Base-by-base conservation (phyloP, 2,113 vertebrate species). In the Xenopus borealis region DNA sequence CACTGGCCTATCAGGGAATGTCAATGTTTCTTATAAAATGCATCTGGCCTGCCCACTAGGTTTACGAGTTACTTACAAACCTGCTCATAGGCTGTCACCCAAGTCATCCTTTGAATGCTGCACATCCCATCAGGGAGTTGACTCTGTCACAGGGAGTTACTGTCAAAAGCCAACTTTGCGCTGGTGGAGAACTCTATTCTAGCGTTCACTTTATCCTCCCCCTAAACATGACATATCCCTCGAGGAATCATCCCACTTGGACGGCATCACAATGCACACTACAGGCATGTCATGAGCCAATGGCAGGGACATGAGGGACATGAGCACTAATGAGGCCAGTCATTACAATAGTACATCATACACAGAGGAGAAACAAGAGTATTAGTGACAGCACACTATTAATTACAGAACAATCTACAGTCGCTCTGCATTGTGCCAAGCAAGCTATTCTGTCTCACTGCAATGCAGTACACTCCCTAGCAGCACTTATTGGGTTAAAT, bases 101-200 rank as follows among this genome's bases (percentile, higher is more conserved):
- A 14, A 33, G 7, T 64, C 14, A 10, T 12, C n/a, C 10, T 46
- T 18, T 19, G 10, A 3, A 3, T 10, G 10, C 44, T 66, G 40
- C 63, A 46, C 44, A 18, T 66, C 44, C 33, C 63, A 66, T 12
- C 20, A 8, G 4, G 14, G 44, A 66, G 44, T 33, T 20, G 1
- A 47, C 44, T 18, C 40, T 66, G 63, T 66, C 63, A 66, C 63
- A 66, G 11, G 47, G 44, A 33, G 66, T 69, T 47, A 69, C 50
- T 30, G 20, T 69, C 10, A 69, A 11, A 69, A 12, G 3, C 47
- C 50, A 30, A 46, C 66, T 53, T 7, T 33, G 13, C 65, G 45
- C 65, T 20, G 11, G 47, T 66, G n/a, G 10, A 20, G 30, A 19
- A 66, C 10, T 10, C 17, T 46, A 27, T 27, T 27, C 66, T 46